Evolutionary conservation across 1,140 invertebrate species (phyloP).

Genomic region (Eriosoma lanigerum): DNA sequence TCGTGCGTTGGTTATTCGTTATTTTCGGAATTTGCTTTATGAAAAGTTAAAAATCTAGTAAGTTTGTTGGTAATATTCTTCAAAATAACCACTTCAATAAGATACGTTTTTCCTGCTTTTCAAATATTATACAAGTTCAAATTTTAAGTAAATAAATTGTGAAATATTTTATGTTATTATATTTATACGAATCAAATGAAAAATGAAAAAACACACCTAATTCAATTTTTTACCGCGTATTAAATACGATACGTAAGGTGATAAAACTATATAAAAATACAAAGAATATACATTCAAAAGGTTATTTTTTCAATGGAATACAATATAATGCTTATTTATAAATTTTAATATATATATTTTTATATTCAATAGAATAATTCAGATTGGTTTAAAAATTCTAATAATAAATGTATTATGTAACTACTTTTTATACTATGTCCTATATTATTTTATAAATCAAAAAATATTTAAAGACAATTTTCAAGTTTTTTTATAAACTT

Average conservation of each 20-base stretch:
- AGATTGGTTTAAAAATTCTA: background rate
- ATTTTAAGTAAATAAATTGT: conserved; percentile 5
- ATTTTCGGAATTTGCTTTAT: background rate
- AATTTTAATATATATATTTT: no score
- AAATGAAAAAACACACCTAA: no score
- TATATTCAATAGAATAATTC: background rate
- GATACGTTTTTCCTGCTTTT: conserved; percentile 18
- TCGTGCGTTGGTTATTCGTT: conserved; percentile 40
- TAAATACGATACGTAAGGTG: no score
- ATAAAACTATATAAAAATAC: no score
- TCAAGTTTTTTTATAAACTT: background rate
- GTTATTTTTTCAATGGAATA: no score
- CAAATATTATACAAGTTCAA: background rate
- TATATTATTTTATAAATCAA: background rate
- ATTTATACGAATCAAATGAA: background rate
- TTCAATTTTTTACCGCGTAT: no score
- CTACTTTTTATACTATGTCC: background rate
- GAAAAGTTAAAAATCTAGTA: conserved; percentile 37
- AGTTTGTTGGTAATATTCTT: background rate
- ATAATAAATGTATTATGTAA: background rate
- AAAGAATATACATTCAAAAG: no score
- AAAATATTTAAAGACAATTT: background rate
- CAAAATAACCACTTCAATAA: conserved; percentile 24
- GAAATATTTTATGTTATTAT: background rate
- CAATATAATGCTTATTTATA: no score